phyloP scores from a whole-genome alignment of 2,888 invertebrate genomes.

The Cryptops parisi region DNA sequence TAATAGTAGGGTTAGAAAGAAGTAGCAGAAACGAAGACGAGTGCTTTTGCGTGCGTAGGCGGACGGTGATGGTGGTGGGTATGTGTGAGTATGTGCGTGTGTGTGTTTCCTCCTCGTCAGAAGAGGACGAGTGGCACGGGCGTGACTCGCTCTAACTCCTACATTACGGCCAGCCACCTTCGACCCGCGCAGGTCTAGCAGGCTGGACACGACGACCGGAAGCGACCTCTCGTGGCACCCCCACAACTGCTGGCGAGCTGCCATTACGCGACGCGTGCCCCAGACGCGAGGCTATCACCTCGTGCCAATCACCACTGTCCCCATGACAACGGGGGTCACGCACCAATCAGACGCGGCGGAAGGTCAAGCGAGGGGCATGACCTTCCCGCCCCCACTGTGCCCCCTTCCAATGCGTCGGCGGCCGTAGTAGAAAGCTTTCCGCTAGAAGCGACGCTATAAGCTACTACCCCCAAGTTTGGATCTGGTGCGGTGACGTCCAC shows the following conservation, averaged over 20 bases:
- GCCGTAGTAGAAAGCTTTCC: too few species aligned
- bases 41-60: background rate
- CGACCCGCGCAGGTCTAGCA: background rate
- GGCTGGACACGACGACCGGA: conserved; percentile 2
- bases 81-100: background rate
- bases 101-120: background rate
- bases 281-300: conserved; percentile 9
- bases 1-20: too few species aligned
- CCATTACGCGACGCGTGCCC: conserved; percentile 7
- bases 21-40: too few species aligned
- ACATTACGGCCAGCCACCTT: background rate
- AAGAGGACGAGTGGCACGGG: background rate
- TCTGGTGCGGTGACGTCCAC: too few species aligned
- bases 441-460: too few species aligned
- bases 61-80: background rate
- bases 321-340: conserved; percentile 3
- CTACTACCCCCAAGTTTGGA: too few species aligned
- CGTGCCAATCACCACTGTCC: conserved; percentile 5
- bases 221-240: background rate
- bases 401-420: too few species aligned
- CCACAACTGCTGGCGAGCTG: conserved; percentile 4
- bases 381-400: background rate
- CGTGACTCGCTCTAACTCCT: conserved; percentile 5
- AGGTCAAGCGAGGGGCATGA: conserved; percentile 5
- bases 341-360: conserved; percentile 12